phyloP scores from a whole-genome alignment of 1,140 invertebrate genomes.

The Cardiocondyla obscurior region DNA sequence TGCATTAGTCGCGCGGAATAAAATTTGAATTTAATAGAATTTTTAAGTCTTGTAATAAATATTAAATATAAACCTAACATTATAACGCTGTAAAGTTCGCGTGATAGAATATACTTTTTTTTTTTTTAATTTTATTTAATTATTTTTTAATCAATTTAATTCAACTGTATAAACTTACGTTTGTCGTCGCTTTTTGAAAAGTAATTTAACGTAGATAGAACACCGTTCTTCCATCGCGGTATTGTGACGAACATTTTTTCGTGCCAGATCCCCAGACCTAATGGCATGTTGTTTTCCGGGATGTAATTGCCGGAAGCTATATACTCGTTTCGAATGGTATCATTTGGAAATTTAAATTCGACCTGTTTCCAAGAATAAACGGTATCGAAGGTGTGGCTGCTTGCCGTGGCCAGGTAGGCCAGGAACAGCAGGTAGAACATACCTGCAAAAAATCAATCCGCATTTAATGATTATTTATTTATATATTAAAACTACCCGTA shows the following conservation, averaged over 20 bases:
- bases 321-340: conserved; percentile 85
- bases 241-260: conserved; percentile 91
- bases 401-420: conserved; percentile 62
- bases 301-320: conserved; percentile 87
- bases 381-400: conserved; percentile 77
- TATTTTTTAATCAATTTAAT: not conserved
- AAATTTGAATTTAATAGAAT: too few species aligned
- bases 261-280: conserved; percentile 89
- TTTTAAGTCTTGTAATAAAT: not conserved
- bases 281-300: conserved; percentile 88
- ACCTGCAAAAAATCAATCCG: not conserved
- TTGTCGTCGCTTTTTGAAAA: conserved; percentile 81
- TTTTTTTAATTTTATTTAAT: too few species aligned
- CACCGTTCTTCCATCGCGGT: conserved; percentile 90
- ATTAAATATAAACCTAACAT: not conserved
- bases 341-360: conserved; percentile 88
- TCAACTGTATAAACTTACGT: conserved; percentile 11
- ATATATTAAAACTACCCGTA: not conserved
- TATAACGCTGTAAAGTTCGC: too few species aligned
- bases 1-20: not conserved
- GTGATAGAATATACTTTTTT: too few species aligned
- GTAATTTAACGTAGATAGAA: conserved; percentile 89
- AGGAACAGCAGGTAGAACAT: conserved; percentile 65
- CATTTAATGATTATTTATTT: not conserved
- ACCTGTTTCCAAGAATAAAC: conserved; percentile 88